Conservation (phyloP, 2,888 invertebrate genomes). For the Neoascia interrupta region DNA sequence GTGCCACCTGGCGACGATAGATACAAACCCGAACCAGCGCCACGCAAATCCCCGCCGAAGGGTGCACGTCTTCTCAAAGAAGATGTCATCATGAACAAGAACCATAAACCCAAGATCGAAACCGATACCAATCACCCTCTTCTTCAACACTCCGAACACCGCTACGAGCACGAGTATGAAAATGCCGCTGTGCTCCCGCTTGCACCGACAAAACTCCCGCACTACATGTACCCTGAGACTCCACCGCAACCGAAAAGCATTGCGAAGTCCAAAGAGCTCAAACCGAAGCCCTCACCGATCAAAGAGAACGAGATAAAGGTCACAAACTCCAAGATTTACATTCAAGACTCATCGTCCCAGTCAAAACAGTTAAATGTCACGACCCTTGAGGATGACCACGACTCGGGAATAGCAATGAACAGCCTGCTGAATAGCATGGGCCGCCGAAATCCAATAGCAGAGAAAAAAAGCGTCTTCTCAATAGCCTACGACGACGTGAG, state of each 20-base stretch:
- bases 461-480: constrained; percentile 95
- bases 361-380: constrained; percentile 82
- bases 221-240: constrained; percentile 82
- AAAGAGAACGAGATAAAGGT: constrained; percentile 79
- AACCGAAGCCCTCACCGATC: constrained; percentile 78
- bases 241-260: constrained; percentile 75
- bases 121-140: constrained; percentile 85
- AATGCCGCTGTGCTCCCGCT: constrained; percentile 77
- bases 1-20: constrained; percentile 79
- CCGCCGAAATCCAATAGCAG: constrained; percentile 85
- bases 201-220: constrained; percentile 83
- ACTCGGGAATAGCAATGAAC: constrained; percentile 89
- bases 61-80: constrained; percentile 77
- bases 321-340: constrained; percentile 76
- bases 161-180: constrained; percentile 85
- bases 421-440: constrained; percentile 82
- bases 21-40: constrained; percentile 80
- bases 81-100: constrained; percentile 82
- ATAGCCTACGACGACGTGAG: constrained; percentile 94
- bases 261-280: constrained; percentile 71
- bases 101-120: constrained; percentile 78
- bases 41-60: constrained; percentile 77
- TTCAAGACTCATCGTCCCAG: constrained; percentile 75
- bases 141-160: constrained; percentile 88
- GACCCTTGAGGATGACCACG: constrained; percentile 85